Evolutionary conservation across 2,888 invertebrate genomes (phyloP), one percentile per base, ranked within the genome.

Genomic region (Drosophila melanosoma): DNA sequence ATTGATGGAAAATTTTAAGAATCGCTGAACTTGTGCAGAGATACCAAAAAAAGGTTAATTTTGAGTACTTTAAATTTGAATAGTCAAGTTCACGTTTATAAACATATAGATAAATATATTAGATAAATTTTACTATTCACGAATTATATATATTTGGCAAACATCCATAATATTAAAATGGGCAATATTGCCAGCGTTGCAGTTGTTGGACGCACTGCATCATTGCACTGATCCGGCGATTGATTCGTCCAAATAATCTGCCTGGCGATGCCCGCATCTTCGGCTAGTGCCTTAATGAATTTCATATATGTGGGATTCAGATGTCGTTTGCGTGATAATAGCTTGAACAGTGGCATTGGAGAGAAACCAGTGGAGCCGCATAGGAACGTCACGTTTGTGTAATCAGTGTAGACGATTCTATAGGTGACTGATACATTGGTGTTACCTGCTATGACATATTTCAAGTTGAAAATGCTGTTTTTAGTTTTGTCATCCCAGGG

Each of bases 281-380:
- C 36, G n/a, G 80, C 73, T 7, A 57, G 1, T 0, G 10, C 1
- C 20, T 82, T 29, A 2, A 82, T 20, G 10, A 35, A 0, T 0
- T 57, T 8, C 1, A 65, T 54, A 0, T 48, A 26, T 15, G 10
- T 11, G 12, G 6, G 68, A 35, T 26, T 35, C 0, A 56, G 2
- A 29, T 51, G 23, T 8, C 61, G 77, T 5, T 60, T n/a, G 1
- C 82, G 71, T 0, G 82, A 72, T 29, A 89, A 59, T 2, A 85
- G 51, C 60, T 85, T 85, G 7, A 85, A 69, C 15, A 88, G 66
- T 6, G 80, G 79, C 23, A 87, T 42, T 1, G 82, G 81, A 12
- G 82, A 80, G 20, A 81, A 20, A 23, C 62, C 69, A 7, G 82
- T 60, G 42, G 79, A 82, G 26, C 89, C 89, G 57, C 89, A 89